A percentile compares a stretch with the other conserved stretches of the same genome.
Conservation (phyloP, 2,113 vertebrate genomes). For the Petrocephalus zakoni region DNA sequence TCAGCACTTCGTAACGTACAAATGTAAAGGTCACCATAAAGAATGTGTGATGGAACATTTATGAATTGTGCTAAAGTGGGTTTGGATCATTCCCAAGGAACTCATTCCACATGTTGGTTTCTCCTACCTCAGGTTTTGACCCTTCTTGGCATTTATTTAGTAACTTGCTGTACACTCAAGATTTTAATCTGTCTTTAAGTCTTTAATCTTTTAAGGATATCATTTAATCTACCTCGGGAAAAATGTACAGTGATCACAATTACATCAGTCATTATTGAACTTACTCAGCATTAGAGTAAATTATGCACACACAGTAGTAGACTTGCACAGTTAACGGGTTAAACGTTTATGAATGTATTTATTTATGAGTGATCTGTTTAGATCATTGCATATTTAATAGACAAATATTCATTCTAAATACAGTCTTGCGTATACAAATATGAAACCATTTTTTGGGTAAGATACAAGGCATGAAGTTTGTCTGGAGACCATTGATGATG, state of each 20-base stretch:
- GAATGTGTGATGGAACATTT: background rate
- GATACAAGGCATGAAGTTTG: background rate
- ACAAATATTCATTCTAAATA: background rate
- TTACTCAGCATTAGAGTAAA: background rate
- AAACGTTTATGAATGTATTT: background rate
- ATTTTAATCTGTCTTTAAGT: background rate
- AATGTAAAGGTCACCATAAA: background rate
- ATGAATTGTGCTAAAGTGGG: background rate
- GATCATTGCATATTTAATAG: background rate
- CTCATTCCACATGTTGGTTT: background rate
- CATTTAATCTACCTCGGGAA: background rate
- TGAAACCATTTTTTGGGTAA: background rate
- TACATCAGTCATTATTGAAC: background rate
- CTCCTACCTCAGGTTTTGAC: background rate
- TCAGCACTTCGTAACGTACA: background rate
- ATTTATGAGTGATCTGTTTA: background rate
- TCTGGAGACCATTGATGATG: background rate
- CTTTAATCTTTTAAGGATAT: background rate
- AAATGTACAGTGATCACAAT: background rate
- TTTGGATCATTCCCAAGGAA: conserved; percentile 6
- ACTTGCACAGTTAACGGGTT: background rate
- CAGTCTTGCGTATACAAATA: background rate
- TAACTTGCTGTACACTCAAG: background rate
- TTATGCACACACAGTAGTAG: background rate
- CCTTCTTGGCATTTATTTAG: background rate